Evolutionary conservation across 2,113 vertebrate genomes (phyloP).

Genomic region (Camelus bactrianus): DNA sequence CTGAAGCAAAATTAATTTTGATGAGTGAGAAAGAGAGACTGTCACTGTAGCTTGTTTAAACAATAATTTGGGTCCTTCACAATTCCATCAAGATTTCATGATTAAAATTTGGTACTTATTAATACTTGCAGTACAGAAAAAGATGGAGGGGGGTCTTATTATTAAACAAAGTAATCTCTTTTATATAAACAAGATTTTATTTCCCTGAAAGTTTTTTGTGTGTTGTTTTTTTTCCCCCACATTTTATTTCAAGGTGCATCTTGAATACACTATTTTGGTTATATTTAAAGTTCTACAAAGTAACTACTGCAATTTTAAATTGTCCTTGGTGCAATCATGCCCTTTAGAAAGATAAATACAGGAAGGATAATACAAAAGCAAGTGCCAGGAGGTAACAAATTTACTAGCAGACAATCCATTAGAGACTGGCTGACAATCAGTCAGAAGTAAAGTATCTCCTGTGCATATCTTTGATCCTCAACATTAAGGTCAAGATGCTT

Average conservation of each 20-base stretch:
- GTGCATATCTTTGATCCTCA: neutral
- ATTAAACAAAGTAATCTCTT: neutral
- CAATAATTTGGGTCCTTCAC: neutral
- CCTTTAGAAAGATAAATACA: neutral
- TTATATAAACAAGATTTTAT: neutral
- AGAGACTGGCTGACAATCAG: neutral
- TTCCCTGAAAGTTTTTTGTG: neutral
- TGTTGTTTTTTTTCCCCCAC: neutral
- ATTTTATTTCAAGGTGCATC: neutral
- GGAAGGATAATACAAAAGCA: neutral
- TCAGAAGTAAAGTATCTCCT: neutral
- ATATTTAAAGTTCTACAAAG: neutral
- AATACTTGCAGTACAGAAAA: neutral
- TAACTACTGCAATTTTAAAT: neutral
- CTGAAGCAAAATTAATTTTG: slow-evolving; percentile 27
- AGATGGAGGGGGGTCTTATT: neutral
- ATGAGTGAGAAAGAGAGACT: neutral
- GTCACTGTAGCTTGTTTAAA: neutral
- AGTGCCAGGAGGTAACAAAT: neutral
- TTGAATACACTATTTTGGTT: neutral
- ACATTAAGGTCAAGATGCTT: neutral
- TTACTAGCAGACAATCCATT: neutral
- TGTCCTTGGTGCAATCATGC: neutral
- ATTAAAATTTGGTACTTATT: neutral
- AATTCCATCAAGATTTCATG: neutral